Base-by-base conservation (phyloP, 2,888 invertebrate species). In the Dryobotodes eremita region DNA sequence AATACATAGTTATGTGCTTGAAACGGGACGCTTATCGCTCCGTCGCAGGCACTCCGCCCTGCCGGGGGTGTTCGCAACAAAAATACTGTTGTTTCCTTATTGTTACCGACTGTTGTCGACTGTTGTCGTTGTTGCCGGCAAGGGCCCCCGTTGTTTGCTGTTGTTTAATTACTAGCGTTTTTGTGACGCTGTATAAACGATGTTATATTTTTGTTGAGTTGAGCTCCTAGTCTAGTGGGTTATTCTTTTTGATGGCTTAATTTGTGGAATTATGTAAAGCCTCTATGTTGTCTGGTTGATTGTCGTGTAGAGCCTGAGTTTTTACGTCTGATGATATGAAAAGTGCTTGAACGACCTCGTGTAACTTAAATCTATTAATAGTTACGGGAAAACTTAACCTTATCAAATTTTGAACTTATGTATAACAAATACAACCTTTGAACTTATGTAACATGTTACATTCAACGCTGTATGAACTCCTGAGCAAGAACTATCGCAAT, bases 81-180 rank as follows among this genome's bases (percentile, higher is more conserved):
- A 96, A 96, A 96, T 95, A 95, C 94, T 92, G 92, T 95, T 95
- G 95, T 94, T 93, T 90, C 92, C 91, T 92, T 91, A 92, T 94
- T 95, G 95, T 94, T 81, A 80, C 73, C 71, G 86, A 77, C 82
- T 83, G 90, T 88, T 90, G 90, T 85, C 79, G 84, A 85, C 86
- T 91, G 92, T 92, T 91, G 90, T 80, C 86, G 88, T 88, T 89
- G 90, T 91, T 89, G 87, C 88, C 87, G 88, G 89, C 86, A 92
- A 94, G 94, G 93, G 92, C 91, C 91, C 84, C 92, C 89, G 92
- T 92, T 93, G 91, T 93, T 91, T 85, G 86, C 91, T 91, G 90
- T 92, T 94, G 94, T 95, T 95, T 95, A 95, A 95, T 95, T 95
- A 95, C 94, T 93, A 93, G 87, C 90, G 93, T 94, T 94, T 94